phyloP scores from a whole-genome alignment of 1,140 invertebrate genomes.

The Calliopsis andreniformis region DNA sequence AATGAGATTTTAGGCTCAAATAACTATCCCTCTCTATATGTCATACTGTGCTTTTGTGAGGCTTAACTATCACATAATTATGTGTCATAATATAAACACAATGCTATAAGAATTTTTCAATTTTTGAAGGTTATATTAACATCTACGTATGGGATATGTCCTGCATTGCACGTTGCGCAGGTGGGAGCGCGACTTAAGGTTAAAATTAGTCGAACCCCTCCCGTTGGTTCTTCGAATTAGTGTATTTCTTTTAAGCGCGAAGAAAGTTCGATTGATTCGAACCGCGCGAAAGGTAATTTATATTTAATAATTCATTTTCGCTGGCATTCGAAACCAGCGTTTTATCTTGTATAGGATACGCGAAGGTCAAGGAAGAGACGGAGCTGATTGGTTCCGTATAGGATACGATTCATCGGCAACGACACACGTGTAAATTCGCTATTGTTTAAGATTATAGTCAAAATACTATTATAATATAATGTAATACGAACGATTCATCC shows the following conservation, averaged over 20 bases:
- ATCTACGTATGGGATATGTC: too few species aligned
- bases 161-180: not conserved
- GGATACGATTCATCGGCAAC: constrained; percentile 64
- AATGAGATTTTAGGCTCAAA: too few species aligned
- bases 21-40: too few species aligned
- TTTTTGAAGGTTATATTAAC: too few species aligned
- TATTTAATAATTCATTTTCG: constrained; percentile 49
- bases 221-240: constrained; percentile 32
- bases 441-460: constrained; percentile 50
- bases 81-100: too few species aligned
- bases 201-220: constrained; percentile 1
- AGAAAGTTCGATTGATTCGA: constrained; percentile 45
- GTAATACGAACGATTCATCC: constrained; percentile 60
- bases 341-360: constrained; percentile 62
- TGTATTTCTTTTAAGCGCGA: constrained; percentile 30
- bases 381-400: constrained; percentile 47
- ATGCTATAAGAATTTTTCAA: too few species aligned
- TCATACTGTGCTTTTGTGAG: too few species aligned
- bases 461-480: constrained; percentile 63
- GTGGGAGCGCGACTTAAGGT: too few species aligned
- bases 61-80: too few species aligned
- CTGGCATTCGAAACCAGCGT: constrained; percentile 2
- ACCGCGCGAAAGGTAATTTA: constrained; percentile 48
- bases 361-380: not conserved
- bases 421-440: constrained; percentile 68